These are phyloP conservation scores for Phalacrocorax aristotelis DNA, from an alignment of 2,113 vertebrate genomes.

Conservation along the genomic window DNA sequence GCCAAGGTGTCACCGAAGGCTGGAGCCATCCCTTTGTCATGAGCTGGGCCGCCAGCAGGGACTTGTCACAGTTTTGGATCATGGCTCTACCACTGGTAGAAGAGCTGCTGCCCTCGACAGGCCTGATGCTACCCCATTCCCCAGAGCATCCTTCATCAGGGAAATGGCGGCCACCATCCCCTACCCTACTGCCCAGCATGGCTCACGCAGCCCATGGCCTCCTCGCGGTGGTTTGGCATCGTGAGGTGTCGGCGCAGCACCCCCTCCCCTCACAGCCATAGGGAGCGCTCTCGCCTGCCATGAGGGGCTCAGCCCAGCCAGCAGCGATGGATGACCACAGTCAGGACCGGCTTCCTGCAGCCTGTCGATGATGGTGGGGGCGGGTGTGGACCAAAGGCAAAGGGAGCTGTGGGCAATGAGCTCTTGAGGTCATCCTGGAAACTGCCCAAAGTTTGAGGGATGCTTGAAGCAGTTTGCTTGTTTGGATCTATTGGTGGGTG, in stretches of 20 bases:
- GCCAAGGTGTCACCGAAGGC: rapidly evolving
- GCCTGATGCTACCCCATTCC: background rate
- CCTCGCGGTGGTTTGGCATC: too few relatives aligned
- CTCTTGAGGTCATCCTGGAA: background rate
- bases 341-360: too few relatives aligned
- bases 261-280: rapidly evolving
- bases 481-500: rapidly evolving
- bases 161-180: background rate
- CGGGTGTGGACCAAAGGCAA: rapidly evolving
- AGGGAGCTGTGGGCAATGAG: rapidly evolving
- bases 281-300: background rate
- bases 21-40: rapidly evolving
- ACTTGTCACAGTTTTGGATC: rapidly evolving
- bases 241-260: rapidly evolving
- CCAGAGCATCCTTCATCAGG: rapidly evolving
- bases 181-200: background rate
- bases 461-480: background rate
- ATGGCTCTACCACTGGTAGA: rapidly evolving
- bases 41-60: too few relatives aligned
- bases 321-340: rapidly evolving
- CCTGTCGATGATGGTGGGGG: rapidly evolving
- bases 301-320: too few relatives aligned
- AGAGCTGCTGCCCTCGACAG: background rate
- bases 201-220: background rate
- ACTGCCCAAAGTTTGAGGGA: rapidly evolving